These are phyloP conservation scores for Protophormia terraenovae DNA, from an alignment of 2,888 invertebrate species.

Conservation along the genomic window DNA sequence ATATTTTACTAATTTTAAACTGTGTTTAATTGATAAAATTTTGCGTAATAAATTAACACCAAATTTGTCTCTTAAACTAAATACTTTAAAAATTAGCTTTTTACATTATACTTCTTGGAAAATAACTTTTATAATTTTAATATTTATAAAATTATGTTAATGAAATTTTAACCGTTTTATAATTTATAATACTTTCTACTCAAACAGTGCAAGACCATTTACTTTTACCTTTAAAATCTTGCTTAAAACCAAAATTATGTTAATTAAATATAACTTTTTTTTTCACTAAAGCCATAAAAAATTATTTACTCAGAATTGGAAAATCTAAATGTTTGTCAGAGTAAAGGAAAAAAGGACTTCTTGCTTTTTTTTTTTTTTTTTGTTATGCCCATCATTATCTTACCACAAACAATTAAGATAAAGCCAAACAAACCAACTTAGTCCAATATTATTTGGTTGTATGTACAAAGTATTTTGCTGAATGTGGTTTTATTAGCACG, in stretches of 20 bases:
- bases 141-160: neutral
- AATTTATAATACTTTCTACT: neutral
- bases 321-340: neutral
- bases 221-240: neutral
- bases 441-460: neutral
- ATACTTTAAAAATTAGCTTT: no score
- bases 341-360: neutral
- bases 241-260: slow-evolving; percentile 3
- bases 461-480: neutral
- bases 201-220: neutral
- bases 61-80: no score
- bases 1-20: no score
- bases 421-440: neutral
- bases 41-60: no score
- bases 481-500: neutral
- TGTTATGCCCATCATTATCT: slow-evolving; percentile 3
- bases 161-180: neutral
- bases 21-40: no score
- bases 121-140: no score
- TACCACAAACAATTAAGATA: slow-evolving; percentile 51
- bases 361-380: neutral
- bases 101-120: no score
- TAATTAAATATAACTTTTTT: slow-evolving; percentile 14
- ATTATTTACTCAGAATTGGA: neutral
- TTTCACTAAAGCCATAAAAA: slow-evolving; percentile 12